Evolutionary conservation across 2,888 invertebrate genomes (phyloP).

Genomic region (Brachylomia viminalis): DNA sequence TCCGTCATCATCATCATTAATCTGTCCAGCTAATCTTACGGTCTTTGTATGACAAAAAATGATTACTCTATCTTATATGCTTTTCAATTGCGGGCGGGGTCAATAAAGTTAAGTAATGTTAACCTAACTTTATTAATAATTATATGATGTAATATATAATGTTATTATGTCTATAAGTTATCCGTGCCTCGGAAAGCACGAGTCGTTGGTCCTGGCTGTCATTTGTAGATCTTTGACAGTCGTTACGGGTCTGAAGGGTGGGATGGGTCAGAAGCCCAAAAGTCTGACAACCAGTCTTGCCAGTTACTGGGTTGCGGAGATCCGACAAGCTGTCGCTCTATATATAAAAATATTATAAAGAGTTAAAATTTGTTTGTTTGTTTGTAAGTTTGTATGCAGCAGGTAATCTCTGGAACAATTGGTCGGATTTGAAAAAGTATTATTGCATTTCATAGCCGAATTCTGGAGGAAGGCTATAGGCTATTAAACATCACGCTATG

Average conservation of each 20-base stretch:
- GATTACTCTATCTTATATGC: not conserved
- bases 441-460: no score
- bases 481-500: no score
- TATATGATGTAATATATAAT: not conserved
- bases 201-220: not conserved
- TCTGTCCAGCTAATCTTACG: not conserved
- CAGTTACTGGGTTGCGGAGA: not conserved
- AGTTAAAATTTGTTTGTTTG: no score
- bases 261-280: not conserved
- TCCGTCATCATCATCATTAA: constrained; percentile 12
- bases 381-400: no score
- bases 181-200: not conserved
- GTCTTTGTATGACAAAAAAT: not conserved
- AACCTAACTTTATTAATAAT: not conserved
- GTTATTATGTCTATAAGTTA: not conserved
- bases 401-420: no score
- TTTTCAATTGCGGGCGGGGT: not conserved
- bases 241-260: not conserved
- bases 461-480: no score
- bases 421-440: no score
- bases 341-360: no score
- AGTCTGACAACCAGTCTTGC: not conserved
- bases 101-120: not conserved
- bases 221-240: not conserved
- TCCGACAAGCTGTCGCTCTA: not conserved